Evolutionary conservation across 2,113 vertebrate genomes (phyloP), one percentile per base, ranked within the genome.

Genomic region (Mustela lutreola): DNA sequence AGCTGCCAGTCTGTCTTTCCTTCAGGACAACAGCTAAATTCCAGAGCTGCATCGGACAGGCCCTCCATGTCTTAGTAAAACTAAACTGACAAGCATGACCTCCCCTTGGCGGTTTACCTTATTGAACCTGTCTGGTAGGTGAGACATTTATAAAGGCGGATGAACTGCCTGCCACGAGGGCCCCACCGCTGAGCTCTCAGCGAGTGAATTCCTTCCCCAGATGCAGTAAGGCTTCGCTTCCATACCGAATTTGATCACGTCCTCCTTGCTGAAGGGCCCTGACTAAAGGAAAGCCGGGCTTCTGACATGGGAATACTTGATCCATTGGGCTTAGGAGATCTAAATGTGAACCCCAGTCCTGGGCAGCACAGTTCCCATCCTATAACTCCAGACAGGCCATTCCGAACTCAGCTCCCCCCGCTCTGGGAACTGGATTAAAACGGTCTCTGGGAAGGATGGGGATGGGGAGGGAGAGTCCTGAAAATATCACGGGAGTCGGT

Each of bases 101-200:
- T 91, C 71, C 63, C 56, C 83, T 95, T 31, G 45, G 63, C 76
- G 26, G 95, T 75, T 95, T 92, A 97, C 96, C 97, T 98, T 96
- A 98, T 95, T 98, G 95, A 97, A 96, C 96, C 95, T 94, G 93
- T 98, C 98, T 97, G 94, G 89, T 89, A 98, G 96, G 97, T 98
- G 97, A 97, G 97, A 91, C 91, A 95, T 97, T 98, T 98, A 98
- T 98, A 98, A 98, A 98, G 98, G 90, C 39, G 93, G 95, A 98
- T 80, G 91, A 97, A 50, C 92, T 92, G 96, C 98, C 97, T 80
- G 81, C 96, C 12, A 91, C 92, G 97, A 80, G 39, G 80, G 89
- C 95, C 63, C 70, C 11, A 5, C 93, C 67, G 71, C 91, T 19
- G 76, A 79, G 70, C 60, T 65, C 81, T 60, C 21, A 7, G 31